phyloP scores from a whole-genome alignment of 2,888 invertebrate genomes.

The Cerastoderma edule region DNA sequence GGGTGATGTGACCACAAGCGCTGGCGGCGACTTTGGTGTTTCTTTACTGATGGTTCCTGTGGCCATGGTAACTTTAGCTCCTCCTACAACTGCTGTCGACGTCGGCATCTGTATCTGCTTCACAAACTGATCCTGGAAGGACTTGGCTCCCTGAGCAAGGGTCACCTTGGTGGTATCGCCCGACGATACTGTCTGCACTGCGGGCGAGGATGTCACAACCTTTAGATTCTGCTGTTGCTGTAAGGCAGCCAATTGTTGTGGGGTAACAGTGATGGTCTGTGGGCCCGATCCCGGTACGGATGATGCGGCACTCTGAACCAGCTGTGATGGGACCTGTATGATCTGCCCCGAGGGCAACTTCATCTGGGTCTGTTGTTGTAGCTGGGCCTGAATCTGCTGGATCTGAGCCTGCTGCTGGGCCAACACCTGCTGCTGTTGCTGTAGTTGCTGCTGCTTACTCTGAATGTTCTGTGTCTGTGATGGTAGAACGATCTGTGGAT shows the following conservation, averaged over 20 bases:
- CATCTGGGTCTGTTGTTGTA: conserved; percentile 65
- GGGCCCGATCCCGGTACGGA: conserved; percentile 19
- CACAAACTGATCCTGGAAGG: conserved; percentile 39
- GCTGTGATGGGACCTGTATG: conserved; percentile 41
- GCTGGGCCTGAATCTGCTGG: conserved; percentile 82
- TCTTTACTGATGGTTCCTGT: conserved; percentile 36
- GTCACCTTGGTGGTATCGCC: conserved; percentile 39
- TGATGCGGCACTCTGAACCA: conserved; percentile 24
- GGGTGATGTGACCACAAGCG: conserved; percentile 48
- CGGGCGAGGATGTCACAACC: conserved; percentile 27
- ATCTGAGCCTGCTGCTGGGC: conserved; percentile 55
- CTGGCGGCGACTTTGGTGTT: conserved; percentile 40
- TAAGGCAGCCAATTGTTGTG: conserved; percentile 57
- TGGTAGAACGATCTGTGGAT: conserved; percentile 51
- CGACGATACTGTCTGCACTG: conserved; percentile 62
- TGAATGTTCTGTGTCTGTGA: conserved; percentile 34
- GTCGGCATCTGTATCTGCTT: conserved; percentile 36
- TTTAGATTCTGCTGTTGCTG: conserved; percentile 58
- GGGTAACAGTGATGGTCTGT: conserved; percentile 54
- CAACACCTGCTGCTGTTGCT: conserved; percentile 52
- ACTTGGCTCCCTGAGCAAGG: background rate
- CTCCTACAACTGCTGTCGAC: conserved; percentile 37
- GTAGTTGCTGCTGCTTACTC: conserved; percentile 52
- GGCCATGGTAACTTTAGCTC: conserved; percentile 19
- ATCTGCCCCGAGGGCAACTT: conserved; percentile 56